Base-by-base conservation (phyloP, 1,140 invertebrate species). In the Alviniconcha marisindica region DNA sequence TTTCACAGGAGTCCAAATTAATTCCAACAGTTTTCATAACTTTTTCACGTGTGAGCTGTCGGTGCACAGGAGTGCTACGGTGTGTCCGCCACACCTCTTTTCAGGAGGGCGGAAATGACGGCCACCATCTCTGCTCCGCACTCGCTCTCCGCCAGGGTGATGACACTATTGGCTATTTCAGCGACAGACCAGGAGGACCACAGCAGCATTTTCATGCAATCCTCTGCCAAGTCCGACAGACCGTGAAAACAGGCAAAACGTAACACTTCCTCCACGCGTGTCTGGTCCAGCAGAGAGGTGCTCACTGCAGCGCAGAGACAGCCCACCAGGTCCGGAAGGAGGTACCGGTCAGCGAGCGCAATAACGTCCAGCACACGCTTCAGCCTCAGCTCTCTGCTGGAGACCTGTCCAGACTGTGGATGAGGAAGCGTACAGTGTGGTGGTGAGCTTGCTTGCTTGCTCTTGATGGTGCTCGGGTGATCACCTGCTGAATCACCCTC, bases 321-420 rank as follows among this genome's bases (percentile, higher is more conserved):
- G 3, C 69, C 42, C 28, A 56, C 56, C 12, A 86, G 85, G 2
- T 80, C 76, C 2, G 79, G 44, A 5, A 84, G 28, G 14, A 86
- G 73, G 51, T 77, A 86, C 10, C 80, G 76, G 66, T 86, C 85
- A 31, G 81, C 66, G 2, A 81, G 69, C 21, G 77, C 44, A 33
- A 86, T 40, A 14, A 73, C 60, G 63, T 84, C 63, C 12, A 79
- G 21, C 66, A 66, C 15, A 24, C 40, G 33, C 28, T 71, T 71
- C 69, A 71, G 40, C 33, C 36, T 24, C 24, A 40, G 33, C 15
- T 40, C 24, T 10, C 24, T 40, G 24, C 24, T 33, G 28, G 28
- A 14, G 31, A 12, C 63, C n/a, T 14, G 56, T 14, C 56, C 56
- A 5, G 44, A 48, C 18, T 48, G 44, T 5, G 44, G 44, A 18